Conservation (phyloP, 1,140 invertebrate species). For the Diachasma alloeum region DNA sequence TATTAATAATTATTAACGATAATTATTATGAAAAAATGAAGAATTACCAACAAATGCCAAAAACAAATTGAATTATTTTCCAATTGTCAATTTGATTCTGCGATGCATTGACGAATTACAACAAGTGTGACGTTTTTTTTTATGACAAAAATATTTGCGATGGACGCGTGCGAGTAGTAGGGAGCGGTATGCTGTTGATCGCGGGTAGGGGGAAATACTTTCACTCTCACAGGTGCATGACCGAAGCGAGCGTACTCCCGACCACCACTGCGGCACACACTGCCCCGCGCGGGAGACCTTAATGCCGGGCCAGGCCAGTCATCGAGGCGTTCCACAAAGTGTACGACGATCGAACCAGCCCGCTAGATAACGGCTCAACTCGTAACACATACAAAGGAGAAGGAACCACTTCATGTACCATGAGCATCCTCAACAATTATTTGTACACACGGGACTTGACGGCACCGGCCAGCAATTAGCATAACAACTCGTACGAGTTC, state of each 20-base stretch:
- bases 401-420: neutral
- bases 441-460: neutral
- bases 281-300: slow-evolving; percentile 33
- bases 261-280: too few relatives aligned
- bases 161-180: neutral
- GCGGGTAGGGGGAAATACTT: slow-evolving; percentile 57
- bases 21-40: too few relatives aligned
- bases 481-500: neutral
- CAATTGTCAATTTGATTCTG: too few relatives aligned
- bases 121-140: neutral
- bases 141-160: neutral
- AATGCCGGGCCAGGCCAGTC: slow-evolving; percentile 35
- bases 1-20: too few relatives aligned
- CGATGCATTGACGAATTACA: too few relatives aligned
- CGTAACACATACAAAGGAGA: slow-evolving; percentile 1
- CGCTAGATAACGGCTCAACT: slow-evolving; percentile 54
- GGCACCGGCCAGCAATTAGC: neutral
- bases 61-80: too few relatives aligned
- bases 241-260: slow-evolving; percentile 35
- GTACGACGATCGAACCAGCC: slow-evolving; percentile 40
- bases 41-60: too few relatives aligned
- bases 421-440: slow-evolving; percentile 7
- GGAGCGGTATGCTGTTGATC: slow-evolving; percentile 21
- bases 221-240: slow-evolving; percentile 65
- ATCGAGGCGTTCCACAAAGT: slow-evolving; percentile 37